phyloP scores from a whole-genome alignment of 2,888 invertebrate species.

The Elegia similella region DNA sequence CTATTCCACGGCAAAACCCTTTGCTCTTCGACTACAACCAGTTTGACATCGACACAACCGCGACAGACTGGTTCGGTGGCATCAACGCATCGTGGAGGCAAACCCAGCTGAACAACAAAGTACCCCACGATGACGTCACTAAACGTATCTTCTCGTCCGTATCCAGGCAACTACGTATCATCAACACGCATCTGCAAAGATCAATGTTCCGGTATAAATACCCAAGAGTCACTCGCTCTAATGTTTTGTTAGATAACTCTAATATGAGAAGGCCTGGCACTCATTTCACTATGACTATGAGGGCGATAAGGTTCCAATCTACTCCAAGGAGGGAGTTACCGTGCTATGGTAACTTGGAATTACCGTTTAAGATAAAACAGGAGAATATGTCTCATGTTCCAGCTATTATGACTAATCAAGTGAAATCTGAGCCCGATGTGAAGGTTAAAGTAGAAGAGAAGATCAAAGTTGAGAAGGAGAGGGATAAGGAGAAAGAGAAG shows the following conservation, averaged over 20 bases:
- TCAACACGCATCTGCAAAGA: constrained; percentile 65
- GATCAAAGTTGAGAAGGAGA: constrained; percentile 49
- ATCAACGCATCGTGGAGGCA: constrained; percentile 63
- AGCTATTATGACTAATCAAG: constrained; percentile 43
- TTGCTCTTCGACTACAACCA: constrained; percentile 45
- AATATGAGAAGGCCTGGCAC: constrained; percentile 54
- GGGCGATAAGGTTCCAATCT: constrained; percentile 66
- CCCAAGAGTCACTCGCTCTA: constrained; percentile 67
- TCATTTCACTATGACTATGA: constrained; percentile 57
- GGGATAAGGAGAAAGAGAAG: constrained; percentile 40
- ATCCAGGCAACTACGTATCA: constrained; percentile 64
- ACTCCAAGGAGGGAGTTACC: constrained; percentile 66
- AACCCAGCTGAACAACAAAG: constrained; percentile 48
- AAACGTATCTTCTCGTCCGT: constrained; percentile 68
- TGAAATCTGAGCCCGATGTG: constrained; percentile 39
- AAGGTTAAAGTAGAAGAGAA: constrained; percentile 45
- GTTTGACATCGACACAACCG: constrained; percentile 35
- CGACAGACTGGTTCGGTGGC: constrained; percentile 56
- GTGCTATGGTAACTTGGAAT: constrained; percentile 73
- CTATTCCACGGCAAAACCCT: constrained; percentile 47
- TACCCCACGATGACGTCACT: constrained; percentile 58
- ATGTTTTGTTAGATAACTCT: constrained; percentile 62
- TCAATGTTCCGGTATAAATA: constrained; percentile 71
- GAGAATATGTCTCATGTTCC: constrained; percentile 54
- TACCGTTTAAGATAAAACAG: constrained; percentile 70